phyloP scores from a whole-genome alignment of 2,113 vertebrate genomes.

The Ibidorhyncha struthersii region DNA sequence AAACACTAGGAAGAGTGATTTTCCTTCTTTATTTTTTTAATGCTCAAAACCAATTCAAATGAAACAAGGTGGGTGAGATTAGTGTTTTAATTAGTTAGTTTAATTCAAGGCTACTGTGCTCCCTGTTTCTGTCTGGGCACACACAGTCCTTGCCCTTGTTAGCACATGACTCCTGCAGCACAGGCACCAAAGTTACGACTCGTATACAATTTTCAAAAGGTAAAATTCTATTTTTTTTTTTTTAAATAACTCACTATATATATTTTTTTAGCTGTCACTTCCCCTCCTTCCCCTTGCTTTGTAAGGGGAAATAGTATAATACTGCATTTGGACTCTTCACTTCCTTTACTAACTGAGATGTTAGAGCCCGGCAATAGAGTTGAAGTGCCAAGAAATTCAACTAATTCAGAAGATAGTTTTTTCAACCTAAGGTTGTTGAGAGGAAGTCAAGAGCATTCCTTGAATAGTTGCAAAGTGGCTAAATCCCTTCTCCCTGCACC shows the following conservation, averaged over 20 bases:
- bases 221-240: neutral
- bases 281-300: neutral
- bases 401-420: neutral
- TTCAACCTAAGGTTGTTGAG: neutral
- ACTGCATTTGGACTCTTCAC: neutral
- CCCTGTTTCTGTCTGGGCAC: neutral
- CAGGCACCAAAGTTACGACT: neutral
- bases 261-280: neutral
- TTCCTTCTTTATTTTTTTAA: neutral
- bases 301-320: neutral
- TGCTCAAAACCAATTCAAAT: neutral
- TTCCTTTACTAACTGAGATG: neutral
- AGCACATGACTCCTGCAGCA: neutral
- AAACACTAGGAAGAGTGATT: neutral
- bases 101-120: neutral
- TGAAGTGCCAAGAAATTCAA: neutral
- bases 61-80: neutral
- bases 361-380: neutral
- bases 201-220: no score
- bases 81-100: neutral
- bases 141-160: neutral
- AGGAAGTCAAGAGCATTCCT: conserved; percentile 43
- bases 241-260: rapidly evolving
- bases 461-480: neutral
- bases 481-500: neutral